Evolutionary conservation across 1,140 invertebrate genomes (phyloP).

Genomic region (Halictus rubicundus): DNA sequence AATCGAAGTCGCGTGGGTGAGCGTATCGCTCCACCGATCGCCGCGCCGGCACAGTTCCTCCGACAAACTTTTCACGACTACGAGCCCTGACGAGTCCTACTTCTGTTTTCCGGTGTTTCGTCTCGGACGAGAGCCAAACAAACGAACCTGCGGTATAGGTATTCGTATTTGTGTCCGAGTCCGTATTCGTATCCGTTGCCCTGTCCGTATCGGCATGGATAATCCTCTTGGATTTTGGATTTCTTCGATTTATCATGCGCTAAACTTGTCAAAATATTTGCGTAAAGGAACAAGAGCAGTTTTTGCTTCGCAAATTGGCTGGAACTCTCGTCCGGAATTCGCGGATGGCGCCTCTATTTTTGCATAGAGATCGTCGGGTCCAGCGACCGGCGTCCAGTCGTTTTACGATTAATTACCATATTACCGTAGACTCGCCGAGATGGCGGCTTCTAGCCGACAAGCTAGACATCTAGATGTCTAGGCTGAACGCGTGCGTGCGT

Average conservation of each 20-base stretch:
- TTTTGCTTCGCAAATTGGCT: no score
- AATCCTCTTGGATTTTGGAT: no score
- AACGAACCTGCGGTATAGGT: no score
- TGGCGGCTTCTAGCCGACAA: not conserved
- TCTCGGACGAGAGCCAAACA: no score
- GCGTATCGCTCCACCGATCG: not conserved
- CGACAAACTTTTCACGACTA: not conserved
- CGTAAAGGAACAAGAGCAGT: no score
- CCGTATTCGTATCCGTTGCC: no score
- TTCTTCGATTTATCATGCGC: no score
- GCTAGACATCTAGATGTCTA: constrained; percentile 37
- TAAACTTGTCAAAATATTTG: no score
- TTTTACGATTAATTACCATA: constrained; percentile 55
- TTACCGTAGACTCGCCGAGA: constrained; percentile 33
- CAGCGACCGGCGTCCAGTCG: constrained; percentile 33
- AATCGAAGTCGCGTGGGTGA: not conserved
- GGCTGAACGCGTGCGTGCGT: not conserved
- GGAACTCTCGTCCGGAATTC: no score
- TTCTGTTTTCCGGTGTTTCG: not conserved
- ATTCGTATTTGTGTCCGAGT: no score
- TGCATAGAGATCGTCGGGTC: constrained; percentile 9
- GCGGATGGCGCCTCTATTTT: constrained; percentile 54
- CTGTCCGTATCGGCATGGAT: no score
- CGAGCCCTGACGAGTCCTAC: no score
- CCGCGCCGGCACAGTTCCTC: not conserved